A percentile compares a stretch with the other conserved stretches of the same genome.
These are phyloP conservation scores for Tachina lurida DNA, from an alignment of 2,888 invertebrate genomes.

Conservation along the genomic window DNA sequence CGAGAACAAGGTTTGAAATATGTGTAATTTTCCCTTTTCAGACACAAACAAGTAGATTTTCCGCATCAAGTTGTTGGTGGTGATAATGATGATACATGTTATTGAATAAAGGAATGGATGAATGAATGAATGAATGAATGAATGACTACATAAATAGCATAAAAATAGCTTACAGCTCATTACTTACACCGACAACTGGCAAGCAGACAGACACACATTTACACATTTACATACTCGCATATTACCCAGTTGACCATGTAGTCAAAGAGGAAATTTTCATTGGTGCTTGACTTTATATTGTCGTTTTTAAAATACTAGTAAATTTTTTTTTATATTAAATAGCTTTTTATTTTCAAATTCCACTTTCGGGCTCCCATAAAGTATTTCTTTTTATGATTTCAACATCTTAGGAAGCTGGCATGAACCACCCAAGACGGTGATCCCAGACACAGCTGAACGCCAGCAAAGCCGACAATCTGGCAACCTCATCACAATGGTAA, in stretches of 20 bases:
- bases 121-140: constrained; percentile 57
- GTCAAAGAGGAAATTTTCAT: background rate
- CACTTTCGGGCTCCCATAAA: too few species aligned
- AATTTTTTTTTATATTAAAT: too few species aligned
- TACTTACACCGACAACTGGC: constrained; percentile 66
- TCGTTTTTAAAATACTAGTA: too few species aligned
- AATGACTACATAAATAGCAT: constrained; percentile 61
- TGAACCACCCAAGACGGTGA: too few species aligned
- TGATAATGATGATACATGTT: constrained; percentile 66
- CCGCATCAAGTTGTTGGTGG: background rate
- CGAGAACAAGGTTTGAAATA: constrained; percentile 69
- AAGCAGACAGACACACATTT: constrained; percentile 14
- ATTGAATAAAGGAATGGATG: constrained; percentile 69
- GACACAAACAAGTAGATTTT: constrained; percentile 35
- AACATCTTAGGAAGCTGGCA: too few species aligned
- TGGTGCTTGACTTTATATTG: too few species aligned
- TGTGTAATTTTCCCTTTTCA: constrained; percentile 51
- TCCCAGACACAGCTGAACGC: too few species aligned
- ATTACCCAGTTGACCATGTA: too few species aligned
- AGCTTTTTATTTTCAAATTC: too few species aligned
- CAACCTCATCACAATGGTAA: too few species aligned
- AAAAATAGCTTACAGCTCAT: constrained; percentile 77
- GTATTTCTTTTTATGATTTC: too few species aligned
- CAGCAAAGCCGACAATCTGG: too few species aligned
- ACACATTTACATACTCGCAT: constrained; percentile 2